Evolutionary conservation across 2,797 vertebrate genomes (phyloP).

Genomic region (Melopsittacus undulatus): DNA sequence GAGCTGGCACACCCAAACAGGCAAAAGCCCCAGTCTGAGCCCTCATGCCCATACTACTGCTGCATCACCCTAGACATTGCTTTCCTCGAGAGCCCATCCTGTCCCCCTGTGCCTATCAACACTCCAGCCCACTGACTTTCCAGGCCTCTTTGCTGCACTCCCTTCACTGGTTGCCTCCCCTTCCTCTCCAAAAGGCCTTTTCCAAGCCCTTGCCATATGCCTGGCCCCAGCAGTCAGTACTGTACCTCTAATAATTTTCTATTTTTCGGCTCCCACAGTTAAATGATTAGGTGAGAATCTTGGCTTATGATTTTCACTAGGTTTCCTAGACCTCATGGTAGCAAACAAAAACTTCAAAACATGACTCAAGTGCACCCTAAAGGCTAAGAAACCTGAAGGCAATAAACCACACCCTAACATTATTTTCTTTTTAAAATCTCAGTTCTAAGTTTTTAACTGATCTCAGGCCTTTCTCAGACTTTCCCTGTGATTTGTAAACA

Average conservation of each 20-base stretch:
- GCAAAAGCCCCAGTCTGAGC: not conserved
- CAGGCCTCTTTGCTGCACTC: not conserved
- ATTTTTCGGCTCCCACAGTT: conserved; percentile 53
- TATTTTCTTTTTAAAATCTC: conserved; percentile 20
- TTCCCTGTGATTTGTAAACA: conserved; percentile 24
- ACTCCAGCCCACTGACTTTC: not conserved
- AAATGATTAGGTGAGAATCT: conserved; percentile 66
- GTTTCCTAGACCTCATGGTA: conserved; percentile 56
- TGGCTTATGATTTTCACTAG: conserved; percentile 48
- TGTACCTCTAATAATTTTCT: conserved; percentile 21
- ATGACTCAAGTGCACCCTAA: conserved; percentile 47
- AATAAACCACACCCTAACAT: conserved; percentile 57
- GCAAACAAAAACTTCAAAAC: conserved; percentile 57
- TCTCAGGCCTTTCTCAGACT: not conserved
- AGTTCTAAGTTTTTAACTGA: conserved; percentile 20
- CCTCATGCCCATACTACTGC: not conserved
- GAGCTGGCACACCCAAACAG: not conserved
- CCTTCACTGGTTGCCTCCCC: not conserved
- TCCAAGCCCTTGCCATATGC: not conserved
- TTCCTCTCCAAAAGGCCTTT: not conserved
- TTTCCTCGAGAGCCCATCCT: not conserved
- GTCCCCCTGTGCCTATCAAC: not conserved
- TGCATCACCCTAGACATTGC: not conserved
- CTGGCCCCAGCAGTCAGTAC: conserved; percentile 2
- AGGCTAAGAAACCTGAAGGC: conserved; percentile 52